Base-by-base conservation (phyloP, 2,797 vertebrate species). In the Gallinago stenura region DNA sequence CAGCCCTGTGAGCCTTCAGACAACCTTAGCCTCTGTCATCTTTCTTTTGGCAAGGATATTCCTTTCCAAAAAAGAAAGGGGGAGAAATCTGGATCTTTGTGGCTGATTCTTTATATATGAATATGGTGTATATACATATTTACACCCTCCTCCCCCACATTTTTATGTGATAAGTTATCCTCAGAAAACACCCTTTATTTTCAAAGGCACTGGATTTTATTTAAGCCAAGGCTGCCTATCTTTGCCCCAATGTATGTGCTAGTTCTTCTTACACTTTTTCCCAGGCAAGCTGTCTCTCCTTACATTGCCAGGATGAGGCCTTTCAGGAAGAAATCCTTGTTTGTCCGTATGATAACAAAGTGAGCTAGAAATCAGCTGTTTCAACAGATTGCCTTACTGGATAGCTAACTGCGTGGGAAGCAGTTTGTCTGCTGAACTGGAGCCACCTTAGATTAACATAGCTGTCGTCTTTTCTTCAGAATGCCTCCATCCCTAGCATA, bases 311-410 rank as follows among this genome's bases (percentile, higher is more conserved):
- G 92, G 84, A 89, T 91, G 50, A 92, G 92, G 76, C 92, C 92
- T 94, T 95, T 93, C 86, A 91, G 94, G 95, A 95, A 90, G 90
- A 95, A 95, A 94, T 92, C 84, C 89, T 79, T 93, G 85, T 93
- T 97, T 95, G 94, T 96, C 95, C 95, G 2, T 94, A 95, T 94
- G 95, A 96, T 88, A 96, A 95, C 92, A 95, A 96, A 96, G 90
- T 91, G 88, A 97, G 80, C 90, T 95, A 95, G 83, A 95, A 96
- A 95, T 97, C 96, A 97, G 94, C 94, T 96, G 96, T 91, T 96
- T 72, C 69, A 95, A 95, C 96, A 97, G 95, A 96, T 97, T 97
- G 95, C 71, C 95, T 97, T 96, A 91, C 91, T 97, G 96, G 93
- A 95, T 95, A 96, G 90, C 77, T 94, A 69, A 93, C 76, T 2